These are phyloP conservation scores for Corythaixoides concolor DNA, from an alignment of 2,113 vertebrate species.

Conservation along the genomic window DNA sequence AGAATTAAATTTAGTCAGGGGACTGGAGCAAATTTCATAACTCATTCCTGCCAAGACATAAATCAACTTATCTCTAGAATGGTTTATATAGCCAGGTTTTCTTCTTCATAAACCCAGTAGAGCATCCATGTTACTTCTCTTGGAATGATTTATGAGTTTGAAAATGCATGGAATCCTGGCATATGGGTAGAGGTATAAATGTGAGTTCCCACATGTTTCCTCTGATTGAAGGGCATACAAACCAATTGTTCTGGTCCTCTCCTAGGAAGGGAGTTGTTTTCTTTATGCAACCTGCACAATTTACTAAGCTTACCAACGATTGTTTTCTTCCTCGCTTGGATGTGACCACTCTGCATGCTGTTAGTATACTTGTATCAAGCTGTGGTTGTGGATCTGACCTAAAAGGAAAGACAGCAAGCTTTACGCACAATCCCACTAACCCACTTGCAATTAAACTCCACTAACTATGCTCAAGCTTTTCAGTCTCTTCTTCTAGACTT, in stretches of 20 bases:
- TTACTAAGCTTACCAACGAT: neutral
- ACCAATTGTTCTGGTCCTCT: neutral
- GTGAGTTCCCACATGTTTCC: neutral
- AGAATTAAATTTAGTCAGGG: constrained; percentile 16
- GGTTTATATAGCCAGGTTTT: constrained; percentile 27
- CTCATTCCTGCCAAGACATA: constrained; percentile 18
- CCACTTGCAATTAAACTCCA: constrained; percentile 13
- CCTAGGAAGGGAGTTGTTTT: neutral
- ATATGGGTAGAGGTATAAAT: neutral
- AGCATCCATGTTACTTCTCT: neutral
- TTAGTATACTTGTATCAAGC: neutral
- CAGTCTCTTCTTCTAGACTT: neutral
- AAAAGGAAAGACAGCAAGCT: neutral
- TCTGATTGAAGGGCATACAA: neutral
- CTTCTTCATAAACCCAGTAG: constrained; percentile 12
- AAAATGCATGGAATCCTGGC: constrained; percentile 14
- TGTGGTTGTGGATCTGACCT: constrained; percentile 6
- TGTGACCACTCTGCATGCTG: constrained; percentile 32
- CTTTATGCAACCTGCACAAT: neutral
- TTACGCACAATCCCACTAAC: neutral
- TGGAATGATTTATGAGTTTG: constrained; percentile 31
- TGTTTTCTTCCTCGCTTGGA: neutral
- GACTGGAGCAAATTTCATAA: constrained; percentile 36
- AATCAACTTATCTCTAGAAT: constrained; percentile 30
- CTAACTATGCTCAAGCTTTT: constrained; percentile 29